Conservation (phyloP, 2,113 vertebrate genomes). For the Saccopteryx leptura region DNA sequence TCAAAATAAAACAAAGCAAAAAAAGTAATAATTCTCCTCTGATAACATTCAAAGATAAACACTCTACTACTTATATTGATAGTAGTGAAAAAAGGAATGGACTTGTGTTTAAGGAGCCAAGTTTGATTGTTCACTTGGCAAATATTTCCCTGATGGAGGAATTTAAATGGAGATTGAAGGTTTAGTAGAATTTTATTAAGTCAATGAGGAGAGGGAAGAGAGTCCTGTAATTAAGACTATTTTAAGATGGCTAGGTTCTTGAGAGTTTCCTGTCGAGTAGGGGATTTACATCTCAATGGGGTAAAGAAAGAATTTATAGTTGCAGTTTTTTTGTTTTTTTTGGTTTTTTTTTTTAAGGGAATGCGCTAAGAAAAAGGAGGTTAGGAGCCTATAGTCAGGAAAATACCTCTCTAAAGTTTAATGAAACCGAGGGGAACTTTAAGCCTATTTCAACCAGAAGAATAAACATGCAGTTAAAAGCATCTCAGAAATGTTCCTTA, state of each 20-base stretch:
- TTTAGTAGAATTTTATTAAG: background rate
- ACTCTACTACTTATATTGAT: background rate
- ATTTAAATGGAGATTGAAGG: background rate
- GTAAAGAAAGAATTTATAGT: background rate
- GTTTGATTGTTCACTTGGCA: background rate
- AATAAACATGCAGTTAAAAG: background rate
- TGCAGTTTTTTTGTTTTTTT: background rate
- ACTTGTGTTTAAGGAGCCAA: background rate
- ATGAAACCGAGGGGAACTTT: background rate
- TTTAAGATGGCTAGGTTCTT: background rate
- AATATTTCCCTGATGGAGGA: background rate
- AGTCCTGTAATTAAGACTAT: background rate
- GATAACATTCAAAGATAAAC: background rate
- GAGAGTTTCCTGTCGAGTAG: background rate
- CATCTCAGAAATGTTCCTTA: background rate
- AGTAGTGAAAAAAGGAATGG: background rate
- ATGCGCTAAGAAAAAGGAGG: background rate
- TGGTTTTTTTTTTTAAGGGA: background rate
- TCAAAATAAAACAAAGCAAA: conserved; percentile 18
- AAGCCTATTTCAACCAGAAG: background rate
- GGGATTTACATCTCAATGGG: background rate
- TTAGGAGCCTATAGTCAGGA: background rate
- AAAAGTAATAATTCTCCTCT: background rate
- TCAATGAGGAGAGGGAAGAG: background rate
- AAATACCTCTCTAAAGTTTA: background rate